Percentiles rank a stretch among this genome's conserved stretches.
These are phyloP conservation scores for Datnioides undecimradiatus DNA, from an alignment of 2,113 vertebrate species.

Conservation along the genomic window DNA sequence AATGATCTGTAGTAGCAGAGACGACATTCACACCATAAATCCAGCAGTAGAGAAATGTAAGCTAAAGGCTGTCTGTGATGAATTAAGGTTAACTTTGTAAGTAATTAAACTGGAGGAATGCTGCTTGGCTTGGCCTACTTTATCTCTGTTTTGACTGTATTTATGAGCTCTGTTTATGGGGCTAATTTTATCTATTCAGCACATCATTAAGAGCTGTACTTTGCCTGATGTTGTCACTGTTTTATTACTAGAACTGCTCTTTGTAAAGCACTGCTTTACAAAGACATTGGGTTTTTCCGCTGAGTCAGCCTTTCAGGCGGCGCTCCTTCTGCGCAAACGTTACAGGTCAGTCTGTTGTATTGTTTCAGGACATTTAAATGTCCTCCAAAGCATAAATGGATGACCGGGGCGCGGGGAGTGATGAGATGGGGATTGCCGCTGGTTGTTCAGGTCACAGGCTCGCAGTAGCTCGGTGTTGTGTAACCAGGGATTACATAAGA, in stretches of 20 bases:
- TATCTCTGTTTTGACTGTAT: background rate
- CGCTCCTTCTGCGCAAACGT: background rate
- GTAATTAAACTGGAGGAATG: background rate
- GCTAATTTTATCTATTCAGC: conserved; percentile 2
- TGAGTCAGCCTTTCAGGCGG: conserved; percentile 31
- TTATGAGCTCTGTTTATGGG: background rate
- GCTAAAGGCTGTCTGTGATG: too few relatives aligned
- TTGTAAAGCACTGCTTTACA: conserved; percentile 3
- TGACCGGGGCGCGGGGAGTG: conserved; percentile 15
- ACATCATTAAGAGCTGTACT: background rate
- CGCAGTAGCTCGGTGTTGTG: conserved; percentile 56
- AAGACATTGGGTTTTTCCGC: conserved; percentile 28
- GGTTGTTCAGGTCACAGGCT: conserved; percentile 51
- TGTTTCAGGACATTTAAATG: conserved; percentile 23
- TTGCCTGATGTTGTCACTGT: conserved; percentile 12
- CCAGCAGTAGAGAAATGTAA: background rate
- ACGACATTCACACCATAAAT: too few relatives aligned
- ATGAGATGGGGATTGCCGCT: conserved; percentile 39
- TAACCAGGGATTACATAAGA: conserved; percentile 74
- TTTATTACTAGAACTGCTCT: conserved; percentile 27
- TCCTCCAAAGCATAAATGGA: conserved; percentile 10
- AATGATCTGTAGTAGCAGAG: too few relatives aligned
- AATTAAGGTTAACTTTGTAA: background rate
- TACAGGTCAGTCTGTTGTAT: background rate
- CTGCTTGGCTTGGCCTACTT: background rate